Evolutionary conservation across 2,888 invertebrate species (phyloP), one percentile per base, ranked within the genome.

Genomic region (Nemapogon koenigi): DNA sequence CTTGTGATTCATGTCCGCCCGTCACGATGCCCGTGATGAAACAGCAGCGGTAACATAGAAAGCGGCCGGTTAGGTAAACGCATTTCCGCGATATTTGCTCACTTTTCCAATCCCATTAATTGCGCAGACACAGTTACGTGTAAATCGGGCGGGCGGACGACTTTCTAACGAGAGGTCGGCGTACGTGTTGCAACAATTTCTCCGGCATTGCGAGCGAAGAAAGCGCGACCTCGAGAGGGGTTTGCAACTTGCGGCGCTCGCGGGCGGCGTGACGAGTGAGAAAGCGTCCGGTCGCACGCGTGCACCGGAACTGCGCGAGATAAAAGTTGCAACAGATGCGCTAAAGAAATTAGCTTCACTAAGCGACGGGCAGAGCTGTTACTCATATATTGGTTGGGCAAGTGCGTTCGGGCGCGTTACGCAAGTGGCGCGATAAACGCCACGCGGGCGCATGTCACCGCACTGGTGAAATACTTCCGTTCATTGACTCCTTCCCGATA

Each of bases 131-230:
- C 71, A 66, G 75, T 75, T 73, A 76, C 70, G 72, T 68, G 55
- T 61, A 54, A n/a, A 46, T 58, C 62, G 41, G 64, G 72, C 70
- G 73, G 73, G 62, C 66, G 75, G 69, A 68, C 68, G 75, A 75
- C 78, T 78, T 78, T 78, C 78, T 78, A 76, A 69, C 73, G 62
- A 66, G 76, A 67, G 73, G 78, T 73, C 76, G 75, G 69, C 67
- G 75, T 64, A 76, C 73, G 66, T 78, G 78, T 68, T 73, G 78
- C 76, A 79, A 79, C 66, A 76, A 78, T 78, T 79, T 78, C 79
- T 76, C 76, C 70, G 56, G 64, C 66, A 59, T 70, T 59, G 76
- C 75, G 64, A 67, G 66, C 70, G 76, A 78, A 78, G 78, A 79
- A 78, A 78, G 79, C 76, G 78, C 78, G 75, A 78, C 75, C 79